These are phyloP conservation scores for Amphimallon solstitiale DNA, from an alignment of 2,888 invertebrate species.

Conservation along the genomic window DNA sequence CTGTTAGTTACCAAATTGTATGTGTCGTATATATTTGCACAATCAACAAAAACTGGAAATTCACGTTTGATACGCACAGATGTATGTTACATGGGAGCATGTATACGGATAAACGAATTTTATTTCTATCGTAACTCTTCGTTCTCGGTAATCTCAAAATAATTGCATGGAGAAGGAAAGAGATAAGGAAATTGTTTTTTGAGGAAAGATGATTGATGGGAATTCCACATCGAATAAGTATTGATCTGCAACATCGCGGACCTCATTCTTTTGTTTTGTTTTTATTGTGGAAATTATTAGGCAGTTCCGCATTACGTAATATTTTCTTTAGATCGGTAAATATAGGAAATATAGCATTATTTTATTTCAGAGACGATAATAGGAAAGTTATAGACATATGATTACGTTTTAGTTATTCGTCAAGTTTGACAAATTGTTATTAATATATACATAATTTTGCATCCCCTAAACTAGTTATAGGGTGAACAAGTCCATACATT, in stretches of 20 bases:
- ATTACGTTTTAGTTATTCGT: no score
- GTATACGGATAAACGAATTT: neutral
- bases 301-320: neutral
- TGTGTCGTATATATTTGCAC: neutral
- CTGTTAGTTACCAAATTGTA: neutral
- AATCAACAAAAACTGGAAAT: no score
- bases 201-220: constrained; percentile 16
- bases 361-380: no score
- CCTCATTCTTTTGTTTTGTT: constrained; percentile 4
- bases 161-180: neutral
- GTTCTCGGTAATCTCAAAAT: neutral
- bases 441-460: no score
- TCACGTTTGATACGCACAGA: neutral
- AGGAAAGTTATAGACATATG: no score
- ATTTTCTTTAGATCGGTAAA: neutral
- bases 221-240: constrained; percentile 14
- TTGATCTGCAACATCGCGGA: neutral
- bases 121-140: neutral
- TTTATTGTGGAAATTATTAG: constrained; percentile 13
- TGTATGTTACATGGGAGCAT: neutral
- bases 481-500: no score
- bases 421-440: no score
- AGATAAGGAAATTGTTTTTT: constrained; percentile 6
- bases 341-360: no score
- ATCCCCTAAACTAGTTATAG: no score